Base-by-base conservation (phyloP, 2,888 invertebrate genomes). In the Choristoneura rosaceana region DNA sequence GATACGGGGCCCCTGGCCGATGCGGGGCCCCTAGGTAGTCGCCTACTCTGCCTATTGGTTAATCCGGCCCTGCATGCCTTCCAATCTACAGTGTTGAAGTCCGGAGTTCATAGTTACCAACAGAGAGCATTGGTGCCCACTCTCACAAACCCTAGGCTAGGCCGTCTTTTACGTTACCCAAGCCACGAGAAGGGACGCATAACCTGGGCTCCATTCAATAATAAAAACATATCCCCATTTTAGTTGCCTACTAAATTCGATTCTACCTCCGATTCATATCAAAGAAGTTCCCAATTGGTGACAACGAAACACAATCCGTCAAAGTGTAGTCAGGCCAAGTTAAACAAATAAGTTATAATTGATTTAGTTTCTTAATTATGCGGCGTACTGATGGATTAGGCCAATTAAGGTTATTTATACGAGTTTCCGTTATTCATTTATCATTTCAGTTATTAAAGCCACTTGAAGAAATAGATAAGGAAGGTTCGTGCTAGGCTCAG, bases 331-430 rank as follows among this genome's bases (percentile, higher is more conserved):
- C 55, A 55, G 55, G 3, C 25, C 12, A 25, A 17, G 10, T 17
- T 8, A 5, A 25, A 55, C 55, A 55, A 25, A 25, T 55, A 55
- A 55, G 55, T 55, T 55, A 12, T 55, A 55, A 55, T 55, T 55
- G 25, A 55, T 55, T 55, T 55, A 34, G 50, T 50, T 38, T 52
- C 14, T 17, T 65, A 52, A 52, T 50, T 52, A 17, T 52, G 15
- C 64, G 38, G 64, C 50, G 34, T 34, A 41, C 64, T 52, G 52
- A 52, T 64, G 38, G 52, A 65, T 65, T 34, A 52, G 38, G 17
- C 17, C 52, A 38, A n/a, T 34, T 17, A 38, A 12, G 64, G 52
- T 52, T 52, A 52, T 52, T 55, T 55, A 55, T 14, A n/a, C 3
- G 17, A 25, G 12, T 10, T 38, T 4, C 25, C 25, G 55, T 25